Evolutionary conservation across 2,888 invertebrate species (phyloP).

Genomic region (Eupithecia exiguata): DNA sequence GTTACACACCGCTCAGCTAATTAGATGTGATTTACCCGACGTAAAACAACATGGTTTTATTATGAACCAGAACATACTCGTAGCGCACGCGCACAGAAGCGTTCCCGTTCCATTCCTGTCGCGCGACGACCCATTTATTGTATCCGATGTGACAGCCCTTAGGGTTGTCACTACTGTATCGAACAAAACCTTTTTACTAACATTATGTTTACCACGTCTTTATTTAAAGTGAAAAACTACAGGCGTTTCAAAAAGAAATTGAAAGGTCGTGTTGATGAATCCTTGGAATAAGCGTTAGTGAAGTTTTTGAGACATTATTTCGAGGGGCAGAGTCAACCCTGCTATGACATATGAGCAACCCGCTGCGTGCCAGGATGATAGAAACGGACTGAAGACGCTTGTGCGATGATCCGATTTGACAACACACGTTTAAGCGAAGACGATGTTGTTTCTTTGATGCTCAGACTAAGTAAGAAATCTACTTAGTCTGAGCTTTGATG

Average conservation of each 20-base stretch:
- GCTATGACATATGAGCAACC: conserved; percentile 19
- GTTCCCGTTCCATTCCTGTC: conserved; percentile 57
- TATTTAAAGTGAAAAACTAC: background rate
- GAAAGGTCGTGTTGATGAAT: background rate
- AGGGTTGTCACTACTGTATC: conserved; percentile 31
- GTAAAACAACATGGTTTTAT: conserved; percentile 30
- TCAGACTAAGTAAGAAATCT: too few relatives aligned
- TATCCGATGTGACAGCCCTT: conserved; percentile 55
- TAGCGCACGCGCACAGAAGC: conserved; percentile 57
- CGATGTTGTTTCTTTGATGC: conserved; percentile 7
- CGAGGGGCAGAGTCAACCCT: conserved; percentile 23
- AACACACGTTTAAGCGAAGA: conserved; percentile 24
- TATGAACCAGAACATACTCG: conserved; percentile 33
- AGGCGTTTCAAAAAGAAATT: background rate
- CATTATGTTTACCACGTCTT: background rate
- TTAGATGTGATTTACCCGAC: conserved; percentile 27
- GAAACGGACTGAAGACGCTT: conserved; percentile 28
- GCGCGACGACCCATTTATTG: conserved; percentile 60
- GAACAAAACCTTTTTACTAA: background rate
- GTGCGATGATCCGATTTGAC: conserved; percentile 36
- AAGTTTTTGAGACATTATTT: conserved; percentile 1
- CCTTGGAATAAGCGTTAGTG: background rate
- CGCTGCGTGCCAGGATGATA: conserved; percentile 32
- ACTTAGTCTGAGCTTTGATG: too few relatives aligned
- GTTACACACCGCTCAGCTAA: conserved; percentile 22